Base-by-base conservation (phyloP, 2,888 invertebrate species). In the Melieria picta region DNA sequence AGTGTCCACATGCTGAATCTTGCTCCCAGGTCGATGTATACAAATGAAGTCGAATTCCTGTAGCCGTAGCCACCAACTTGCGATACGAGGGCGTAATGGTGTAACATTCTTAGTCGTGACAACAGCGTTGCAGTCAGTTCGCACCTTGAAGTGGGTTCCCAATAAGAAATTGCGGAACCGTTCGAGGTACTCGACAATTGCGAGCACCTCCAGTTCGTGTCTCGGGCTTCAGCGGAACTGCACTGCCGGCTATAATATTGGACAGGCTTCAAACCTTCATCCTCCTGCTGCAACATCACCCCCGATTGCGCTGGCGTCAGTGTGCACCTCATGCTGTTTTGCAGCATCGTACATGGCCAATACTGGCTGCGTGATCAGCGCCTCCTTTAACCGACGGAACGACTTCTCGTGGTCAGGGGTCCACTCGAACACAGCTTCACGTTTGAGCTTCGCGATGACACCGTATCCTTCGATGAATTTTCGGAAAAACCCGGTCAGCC, bases 401-500 rank as follows among this genome's bases (percentile, higher is more conserved):
- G 30, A 11, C 5, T 58, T 4, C 3, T 9, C 42, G 10, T 58
- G 58, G 11, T 11, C 9, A 58, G 10, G 1, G 4, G 16, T 16
- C 58, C 58, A 58, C 43, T 30, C 58, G 9, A 58, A 58, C 3
- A 11, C 43, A 42, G 58, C 42, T 4, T 43, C 58, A 1, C 10
- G 30, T 42, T 43, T 30, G 9, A 58, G 43, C 7, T 7, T 16
- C 7, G 16, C 16, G 5, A 57, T n/a, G 16, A n/a, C 55, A 16
- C 55, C 55, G 30, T 30, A 30, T 30, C 30, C 30, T 30, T 30
- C 30, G 30, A 30, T 30, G 30, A 30, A 4, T 30, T 30, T 30
- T 2, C 74, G 48, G 62, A 75, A 75, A 43, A 74, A 75, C 0
- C 72, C 69, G 1, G 72, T 74, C 6, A 75, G 46, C 11, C 74